phyloP scores from a whole-genome alignment of 1,140 invertebrate species.

The Aradophagus sp. region DNA sequence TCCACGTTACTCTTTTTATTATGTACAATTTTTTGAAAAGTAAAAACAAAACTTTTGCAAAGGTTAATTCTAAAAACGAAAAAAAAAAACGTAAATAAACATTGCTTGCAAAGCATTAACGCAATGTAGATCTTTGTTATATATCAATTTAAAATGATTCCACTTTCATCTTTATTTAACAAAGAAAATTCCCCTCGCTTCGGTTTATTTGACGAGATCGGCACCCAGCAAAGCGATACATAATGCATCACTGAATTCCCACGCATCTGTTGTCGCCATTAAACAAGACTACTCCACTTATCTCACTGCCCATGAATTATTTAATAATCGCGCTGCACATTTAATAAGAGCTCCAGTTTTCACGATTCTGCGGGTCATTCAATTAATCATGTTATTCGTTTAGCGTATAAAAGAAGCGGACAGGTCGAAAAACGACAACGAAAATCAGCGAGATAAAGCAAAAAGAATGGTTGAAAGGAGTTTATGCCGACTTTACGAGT shows the following conservation, averaged over 20 bases:
- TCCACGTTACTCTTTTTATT: too few relatives aligned
- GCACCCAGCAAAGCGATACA: conserved; percentile 8
- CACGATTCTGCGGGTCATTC: conserved; percentile 12
- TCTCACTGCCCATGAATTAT: conserved; percentile 23
- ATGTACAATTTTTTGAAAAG: too few relatives aligned
- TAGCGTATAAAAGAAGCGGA: conserved; percentile 10
- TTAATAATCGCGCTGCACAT: conserved; percentile 26
- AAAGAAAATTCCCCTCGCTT: not conserved
- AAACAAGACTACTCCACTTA: conserved; percentile 37
- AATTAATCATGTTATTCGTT: conserved; percentile 24
- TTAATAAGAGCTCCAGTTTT: conserved; percentile 25
- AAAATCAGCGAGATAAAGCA: too few relatives aligned
- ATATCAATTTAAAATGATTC: too few relatives aligned
- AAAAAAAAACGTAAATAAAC: too few relatives aligned
- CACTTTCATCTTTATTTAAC: too few relatives aligned
- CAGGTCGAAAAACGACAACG: too few relatives aligned
- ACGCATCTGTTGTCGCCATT: conserved; percentile 30
- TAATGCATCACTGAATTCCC: conserved; percentile 15
- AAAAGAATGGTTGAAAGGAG: not conserved
- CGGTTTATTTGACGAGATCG: conserved; percentile 1
- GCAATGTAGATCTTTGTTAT: too few relatives aligned
- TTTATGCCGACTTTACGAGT: conserved; percentile 22
- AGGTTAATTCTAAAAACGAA: too few relatives aligned
- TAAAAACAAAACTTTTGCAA: too few relatives aligned
- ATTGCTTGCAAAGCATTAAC: too few relatives aligned